Conservation (phyloP, 2,113 vertebrate species). For the Dromiciops gliroides region DNA sequence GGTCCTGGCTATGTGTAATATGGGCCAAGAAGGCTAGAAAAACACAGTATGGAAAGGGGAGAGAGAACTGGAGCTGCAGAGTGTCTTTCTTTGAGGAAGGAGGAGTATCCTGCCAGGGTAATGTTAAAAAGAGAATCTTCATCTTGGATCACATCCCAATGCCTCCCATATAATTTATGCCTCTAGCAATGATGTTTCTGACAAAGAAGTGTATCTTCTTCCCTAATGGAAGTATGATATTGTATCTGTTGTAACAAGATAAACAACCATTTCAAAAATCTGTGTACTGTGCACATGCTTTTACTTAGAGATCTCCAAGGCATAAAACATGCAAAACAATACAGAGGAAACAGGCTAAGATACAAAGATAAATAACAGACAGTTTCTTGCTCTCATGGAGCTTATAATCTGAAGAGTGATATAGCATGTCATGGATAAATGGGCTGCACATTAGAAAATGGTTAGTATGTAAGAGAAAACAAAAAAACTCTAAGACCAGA, state of each 20-base stretch:
- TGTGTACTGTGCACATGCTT: background rate
- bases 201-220: constrained; percentile 29
- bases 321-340: background rate
- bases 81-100: background rate
- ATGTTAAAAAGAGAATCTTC: constrained; percentile 1
- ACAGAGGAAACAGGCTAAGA: background rate
- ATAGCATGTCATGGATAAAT: background rate
- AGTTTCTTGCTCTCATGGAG: background rate
- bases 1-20: background rate
- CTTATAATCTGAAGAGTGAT: background rate
- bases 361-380: background rate
- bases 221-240: background rate
- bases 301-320: background rate
- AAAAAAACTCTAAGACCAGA: background rate
- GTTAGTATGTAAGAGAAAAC: background rate
- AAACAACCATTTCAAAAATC: constrained; percentile 19
- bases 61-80: background rate
- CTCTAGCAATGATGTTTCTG: background rate
- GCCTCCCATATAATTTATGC: background rate
- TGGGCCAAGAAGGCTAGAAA: background rate
- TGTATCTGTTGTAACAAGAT: constrained; percentile 23
- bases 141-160: background rate
- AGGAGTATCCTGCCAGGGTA: background rate
- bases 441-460: background rate
- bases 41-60: background rate